Base-by-base conservation (phyloP, 2,113 vertebrate species). In the Gymnorhina tibicen region DNA sequence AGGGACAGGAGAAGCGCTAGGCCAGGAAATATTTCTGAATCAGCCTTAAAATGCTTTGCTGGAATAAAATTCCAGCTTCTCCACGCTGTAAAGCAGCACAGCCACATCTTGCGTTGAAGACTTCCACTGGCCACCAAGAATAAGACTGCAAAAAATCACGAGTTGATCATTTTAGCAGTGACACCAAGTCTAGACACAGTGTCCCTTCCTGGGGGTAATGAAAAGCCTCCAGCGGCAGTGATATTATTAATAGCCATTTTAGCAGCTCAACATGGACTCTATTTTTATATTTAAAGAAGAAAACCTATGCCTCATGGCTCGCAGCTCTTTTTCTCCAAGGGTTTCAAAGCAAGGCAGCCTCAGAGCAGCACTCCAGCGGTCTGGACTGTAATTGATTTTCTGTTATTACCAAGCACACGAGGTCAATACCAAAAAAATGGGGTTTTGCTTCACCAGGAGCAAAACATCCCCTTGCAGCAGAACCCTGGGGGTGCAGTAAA, bases 1-100 rank as follows among this genome's bases (percentile, higher is more conserved):
- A 16, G 13, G 3, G 19, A 46, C 9, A 4, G 0, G 1, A 53
- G 15, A 33, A 47, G 24, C 7, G 27, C 17, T 1, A 0, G 0
- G 7, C 7, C n/a, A 53, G 24, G 41, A 41, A 86, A 28, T 30
- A 16, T 7, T 27, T 18, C 10, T 63, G 4, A 53, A 77, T 30
- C 56, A 4, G 23, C 0, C 1, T 16, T 26, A 50, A 78, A 70
- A 59, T 1, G 23, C 21, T 70, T 39, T 72, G 24, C 47, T 60
- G 63, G 42, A 46, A 30, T 13, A 10, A 15, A 14, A 30, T 1
- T 55, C 7, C 73, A 63, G 58, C 27, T 82, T 27, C 35, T 42
- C 33, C 37, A 13, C 3, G 1, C 15, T 39, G 26, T 8, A 30
- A 60, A 77, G 85, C 35, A 70, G 74, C 68, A 62, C 26, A 35